Evolutionary conservation across 2,113 vertebrate species (phyloP).

Genomic region (Burhinus bistriatus): DNA sequence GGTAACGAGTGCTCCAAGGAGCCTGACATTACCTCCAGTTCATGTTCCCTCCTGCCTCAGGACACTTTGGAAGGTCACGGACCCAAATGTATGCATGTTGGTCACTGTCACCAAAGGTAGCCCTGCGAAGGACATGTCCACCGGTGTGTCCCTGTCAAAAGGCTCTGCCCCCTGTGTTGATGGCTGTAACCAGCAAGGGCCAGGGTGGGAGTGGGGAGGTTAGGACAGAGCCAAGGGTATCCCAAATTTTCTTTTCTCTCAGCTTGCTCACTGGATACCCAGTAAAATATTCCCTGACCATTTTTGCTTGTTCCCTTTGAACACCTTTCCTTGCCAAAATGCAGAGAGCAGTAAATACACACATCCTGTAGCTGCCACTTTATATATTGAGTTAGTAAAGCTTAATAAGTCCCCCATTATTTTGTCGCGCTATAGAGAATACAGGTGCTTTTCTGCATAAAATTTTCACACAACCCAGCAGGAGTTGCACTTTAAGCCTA

Average conservation of each 20-base stretch:
- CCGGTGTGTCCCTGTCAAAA: neutral
- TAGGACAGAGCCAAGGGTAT: neutral
- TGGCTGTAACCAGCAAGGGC: neutral
- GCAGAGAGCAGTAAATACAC: neutral
- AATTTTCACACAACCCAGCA: conserved; percentile 31
- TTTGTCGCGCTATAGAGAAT: neutral
- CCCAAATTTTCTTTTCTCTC: neutral
- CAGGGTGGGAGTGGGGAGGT: rapidly evolving
- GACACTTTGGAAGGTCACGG: neutral
- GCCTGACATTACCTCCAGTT: neutral
- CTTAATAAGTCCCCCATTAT: conserved; percentile 23
- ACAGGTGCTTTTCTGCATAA: conserved; percentile 25
- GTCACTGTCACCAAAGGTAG: neutral
- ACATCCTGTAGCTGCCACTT: neutral
- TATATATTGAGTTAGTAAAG: neutral
- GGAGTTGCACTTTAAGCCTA: conserved; percentile 37
- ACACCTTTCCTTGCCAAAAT: neutral
- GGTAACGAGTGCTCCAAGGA: rapidly evolving
- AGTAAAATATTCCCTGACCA: neutral
- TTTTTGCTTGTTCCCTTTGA: neutral
- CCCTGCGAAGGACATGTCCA: neutral
- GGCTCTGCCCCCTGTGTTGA: neutral
- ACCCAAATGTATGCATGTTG: rapidly evolving
- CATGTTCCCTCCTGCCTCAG: neutral
- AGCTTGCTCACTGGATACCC: neutral